Evolutionary conservation across 2,888 invertebrate species (phyloP).

Genomic region (Catocala fraxini): DNA sequence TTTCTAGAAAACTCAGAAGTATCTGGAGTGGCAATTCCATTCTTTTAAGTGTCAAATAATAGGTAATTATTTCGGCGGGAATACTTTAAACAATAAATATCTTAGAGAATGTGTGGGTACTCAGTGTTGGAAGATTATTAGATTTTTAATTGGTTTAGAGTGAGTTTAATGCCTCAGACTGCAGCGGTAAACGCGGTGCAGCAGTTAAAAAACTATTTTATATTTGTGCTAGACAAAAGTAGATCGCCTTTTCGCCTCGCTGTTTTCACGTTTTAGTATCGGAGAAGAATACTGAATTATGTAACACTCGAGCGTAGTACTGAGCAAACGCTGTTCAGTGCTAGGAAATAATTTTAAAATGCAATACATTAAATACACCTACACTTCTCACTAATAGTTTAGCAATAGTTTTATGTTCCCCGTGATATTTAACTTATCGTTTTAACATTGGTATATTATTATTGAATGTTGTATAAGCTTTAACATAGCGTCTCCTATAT

Average conservation of each 20-base stretch:
- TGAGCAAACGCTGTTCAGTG: not conserved
- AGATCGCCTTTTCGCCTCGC: not conserved
- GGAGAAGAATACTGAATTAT: not conserved
- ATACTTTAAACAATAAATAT: constrained; percentile 30
- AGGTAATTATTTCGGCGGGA: constrained; percentile 40
- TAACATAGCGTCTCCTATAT: no score
- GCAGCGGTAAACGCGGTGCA: constrained; percentile 7
- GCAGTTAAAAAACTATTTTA: constrained; percentile 17
- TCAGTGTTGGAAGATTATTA: constrained; percentile 31
- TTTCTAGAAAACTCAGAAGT: constrained; percentile 41
- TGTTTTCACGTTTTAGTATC: constrained; percentile 3
- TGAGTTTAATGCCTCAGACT: constrained; percentile 5
- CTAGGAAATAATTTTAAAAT: not conserved
- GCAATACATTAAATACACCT: not conserved
- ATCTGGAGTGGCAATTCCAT: constrained; percentile 42
- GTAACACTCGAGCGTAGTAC: constrained; percentile 1
- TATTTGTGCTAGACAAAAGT: constrained; percentile 12
- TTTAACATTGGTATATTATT: no score
- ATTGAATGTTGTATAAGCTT: no score
- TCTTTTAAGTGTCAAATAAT: constrained; percentile 50
- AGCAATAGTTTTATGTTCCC: no score
- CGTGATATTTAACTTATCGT: no score
- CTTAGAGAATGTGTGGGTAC: constrained; percentile 18
- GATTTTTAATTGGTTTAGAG: constrained; percentile 39
- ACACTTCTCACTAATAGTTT: not conserved